Evolutionary conservation across 2,113 vertebrate species (phyloP), one percentile per base, ranked within the genome.

Genomic region (Ondatra zibethicus): DNA sequence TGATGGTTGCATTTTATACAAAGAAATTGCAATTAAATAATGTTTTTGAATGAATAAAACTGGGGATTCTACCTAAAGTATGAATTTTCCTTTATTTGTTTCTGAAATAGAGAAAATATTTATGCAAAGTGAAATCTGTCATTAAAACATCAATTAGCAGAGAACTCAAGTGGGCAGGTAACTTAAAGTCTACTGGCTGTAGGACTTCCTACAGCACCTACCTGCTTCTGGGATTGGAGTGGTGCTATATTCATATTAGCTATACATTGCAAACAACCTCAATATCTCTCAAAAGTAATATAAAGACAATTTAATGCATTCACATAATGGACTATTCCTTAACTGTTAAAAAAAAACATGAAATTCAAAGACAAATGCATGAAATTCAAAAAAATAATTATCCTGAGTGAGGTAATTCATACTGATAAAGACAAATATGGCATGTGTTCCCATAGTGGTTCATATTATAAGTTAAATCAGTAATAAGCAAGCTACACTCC

Each of bases 21-120:
- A 12, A 39, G 0, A 73, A 39, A 68, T 0, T 33, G 7, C 14
- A 66, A 50, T 25, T 77, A 61, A 82, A 36, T 25, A 73, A 2
- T 50, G 73, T 0, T 92, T 17, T 36, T 77, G 3, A 68, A 17
- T 14, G 27, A 17, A 36, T 47, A 81, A 50, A 84, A 4, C 10
- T 19, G 45, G 58, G 76, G 23, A 3, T 27, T 72, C 27, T 47
- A 80, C 12, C 9, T 52, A 87, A 72, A 33, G 39, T 31, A 29
- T 5, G 45, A 11, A 16, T 75, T 61, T 13, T 9, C 0, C 0
- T 88, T 12, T 58, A 82, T 89, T 52, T 58, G 88, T 58, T 55
- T 90, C 88, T 42, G 76, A 89, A 90, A 66, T 42, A 92, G 3
- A 27, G 88, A 85, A 95, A 87, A 63, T 68, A 39, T 12, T 61